Conservation (phyloP, 1,140 invertebrate species). For the Pissodes strobi region DNA sequence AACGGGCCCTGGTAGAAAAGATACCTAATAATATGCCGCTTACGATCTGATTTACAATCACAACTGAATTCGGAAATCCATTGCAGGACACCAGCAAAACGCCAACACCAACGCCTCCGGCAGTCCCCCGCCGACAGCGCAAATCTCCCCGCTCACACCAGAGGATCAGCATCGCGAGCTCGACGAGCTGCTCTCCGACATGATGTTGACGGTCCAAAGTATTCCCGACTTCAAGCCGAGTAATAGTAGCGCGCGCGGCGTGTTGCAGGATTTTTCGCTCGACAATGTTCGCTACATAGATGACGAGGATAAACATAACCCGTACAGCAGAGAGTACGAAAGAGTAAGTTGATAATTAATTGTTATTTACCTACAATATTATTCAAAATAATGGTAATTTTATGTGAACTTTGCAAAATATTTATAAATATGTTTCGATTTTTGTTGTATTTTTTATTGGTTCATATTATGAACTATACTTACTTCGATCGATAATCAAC, state of each 20-base stretch:
- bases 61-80: slow-evolving; percentile 5
- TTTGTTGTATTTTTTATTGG: too few relatives aligned
- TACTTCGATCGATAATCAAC: too few relatives aligned
- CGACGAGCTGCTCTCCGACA: slow-evolving; percentile 76
- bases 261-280: slow-evolving; percentile 43
- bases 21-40: not conserved
- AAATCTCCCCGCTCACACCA: slow-evolving; percentile 54
- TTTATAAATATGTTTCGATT: too few relatives aligned
- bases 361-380: too few relatives aligned
- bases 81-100: slow-evolving; percentile 55
- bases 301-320: slow-evolving; percentile 66
- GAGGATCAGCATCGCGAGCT: slow-evolving; percentile 64
- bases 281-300: slow-evolving; percentile 55
- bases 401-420: too few relatives aligned
- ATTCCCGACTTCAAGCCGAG: slow-evolving; percentile 65
- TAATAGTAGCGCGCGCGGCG: slow-evolving; percentile 50
- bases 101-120: slow-evolving; percentile 55
- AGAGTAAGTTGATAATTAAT: too few relatives aligned
- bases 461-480: too few relatives aligned
- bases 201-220: slow-evolving; percentile 81
- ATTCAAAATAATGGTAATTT: too few relatives aligned
- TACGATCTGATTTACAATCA: not conserved
- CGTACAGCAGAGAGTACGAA: slow-evolving; percentile 59
- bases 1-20: not conserved
- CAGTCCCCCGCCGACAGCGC: slow-evolving; percentile 52